Evolutionary conservation across 2,797 vertebrate genomes (phyloP).

Genomic region (Cyclura pinguis): DNA sequence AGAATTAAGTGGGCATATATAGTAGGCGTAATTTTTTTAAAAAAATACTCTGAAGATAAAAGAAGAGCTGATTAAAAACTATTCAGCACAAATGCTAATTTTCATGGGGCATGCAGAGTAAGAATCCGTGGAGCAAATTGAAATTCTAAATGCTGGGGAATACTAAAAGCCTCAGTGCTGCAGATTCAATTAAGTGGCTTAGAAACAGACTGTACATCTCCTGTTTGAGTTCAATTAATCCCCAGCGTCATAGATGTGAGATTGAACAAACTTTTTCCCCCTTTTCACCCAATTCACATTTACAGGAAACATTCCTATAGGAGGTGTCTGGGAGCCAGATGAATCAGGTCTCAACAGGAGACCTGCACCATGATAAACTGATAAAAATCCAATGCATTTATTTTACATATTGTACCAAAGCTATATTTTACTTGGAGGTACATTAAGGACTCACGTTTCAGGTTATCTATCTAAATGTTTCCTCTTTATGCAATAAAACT

Average conservation of each 20-base stretch:
- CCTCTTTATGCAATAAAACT: not conserved
- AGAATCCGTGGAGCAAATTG: slow-evolving; percentile 74
- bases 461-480: slow-evolving; percentile 31
- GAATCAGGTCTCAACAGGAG: not conserved
- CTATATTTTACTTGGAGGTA: accelerated
- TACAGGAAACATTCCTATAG: not conserved
- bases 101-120: slow-evolving; percentile 64
- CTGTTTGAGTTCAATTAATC: slow-evolving; percentile 49
- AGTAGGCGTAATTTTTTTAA: slow-evolving; percentile 35
- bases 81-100: slow-evolving; percentile 74
- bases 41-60: slow-evolving; percentile 64
- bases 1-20: slow-evolving; percentile 34
- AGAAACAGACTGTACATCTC: slow-evolving; percentile 52
- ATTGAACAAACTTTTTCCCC: slow-evolving; percentile 45
- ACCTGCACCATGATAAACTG: not conserved
- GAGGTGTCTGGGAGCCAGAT: not conserved
- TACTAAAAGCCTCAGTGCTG: slow-evolving; percentile 66
- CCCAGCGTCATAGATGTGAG: slow-evolving; percentile 41
- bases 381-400: slow-evolving; percentile 26
- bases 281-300: not conserved
- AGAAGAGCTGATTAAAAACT: slow-evolving; percentile 76
- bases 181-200: slow-evolving; percentile 69
- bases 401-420: not conserved
- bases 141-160: slow-evolving; percentile 69
- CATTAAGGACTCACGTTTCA: accelerated